These are phyloP conservation scores for Agelas oroides DNA, from an alignment of 37 sponge, comb jelly and placozoan species.

Conservation along the genomic window DNA sequence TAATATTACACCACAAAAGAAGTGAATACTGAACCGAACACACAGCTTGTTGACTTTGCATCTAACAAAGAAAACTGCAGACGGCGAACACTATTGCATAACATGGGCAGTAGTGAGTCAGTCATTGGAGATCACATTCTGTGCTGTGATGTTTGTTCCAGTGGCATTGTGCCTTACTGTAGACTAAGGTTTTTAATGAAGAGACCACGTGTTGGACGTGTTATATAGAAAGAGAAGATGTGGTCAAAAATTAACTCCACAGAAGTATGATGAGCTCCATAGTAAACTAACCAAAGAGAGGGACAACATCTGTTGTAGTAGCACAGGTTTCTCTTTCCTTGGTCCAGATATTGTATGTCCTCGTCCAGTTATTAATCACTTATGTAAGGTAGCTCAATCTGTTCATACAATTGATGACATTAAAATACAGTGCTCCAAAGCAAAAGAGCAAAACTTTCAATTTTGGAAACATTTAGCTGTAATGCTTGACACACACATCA, in stretches of 20 bases:
- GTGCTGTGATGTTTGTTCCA: neutral
- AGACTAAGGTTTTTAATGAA: too few relatives aligned
- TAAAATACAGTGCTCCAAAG: too few relatives aligned
- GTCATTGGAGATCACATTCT: neutral
- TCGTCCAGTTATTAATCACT: neutral
- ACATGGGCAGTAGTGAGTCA: neutral
- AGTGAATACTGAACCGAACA: too few relatives aligned
- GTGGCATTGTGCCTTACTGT: too few relatives aligned
- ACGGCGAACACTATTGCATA: neutral
- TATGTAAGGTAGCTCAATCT: neutral
- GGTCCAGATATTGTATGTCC: slow-evolving; percentile 5
- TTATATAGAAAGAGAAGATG: neutral
- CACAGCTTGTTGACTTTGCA: neutral
- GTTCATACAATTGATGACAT: neutral
- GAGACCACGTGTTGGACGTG: neutral
- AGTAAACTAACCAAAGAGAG: neutral
- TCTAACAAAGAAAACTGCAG: neutral
- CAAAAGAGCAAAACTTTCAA: too few relatives aligned
- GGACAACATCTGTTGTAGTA: neutral
- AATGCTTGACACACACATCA: too few relatives aligned
- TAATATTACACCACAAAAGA: too few relatives aligned
- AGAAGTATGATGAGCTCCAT: neutral
- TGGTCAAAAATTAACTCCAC: neutral
- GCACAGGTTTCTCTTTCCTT: neutral
- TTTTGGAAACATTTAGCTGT: too few relatives aligned